Percentiles rank a stretch among this genome's conserved stretches.
These are phyloP conservation scores for Dicyrtoma fusca DNA, from an alignment of 2,888 invertebrate genomes.

Conservation along the genomic window DNA sequence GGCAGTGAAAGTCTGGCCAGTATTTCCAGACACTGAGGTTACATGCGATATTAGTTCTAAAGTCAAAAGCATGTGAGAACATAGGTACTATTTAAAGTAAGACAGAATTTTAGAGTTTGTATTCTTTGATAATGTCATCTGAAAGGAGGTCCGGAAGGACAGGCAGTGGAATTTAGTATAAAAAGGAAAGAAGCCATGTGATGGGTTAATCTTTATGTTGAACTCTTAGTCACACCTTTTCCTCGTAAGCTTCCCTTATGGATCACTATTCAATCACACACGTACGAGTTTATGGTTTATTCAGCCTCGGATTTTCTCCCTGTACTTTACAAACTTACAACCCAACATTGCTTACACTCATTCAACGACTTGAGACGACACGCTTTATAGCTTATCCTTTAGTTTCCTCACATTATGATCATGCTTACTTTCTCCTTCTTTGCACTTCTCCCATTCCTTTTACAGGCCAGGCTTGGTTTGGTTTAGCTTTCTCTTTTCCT, in stretches of 20 bases:
- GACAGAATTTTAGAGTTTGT: too few relatives aligned
- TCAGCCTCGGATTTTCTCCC: slow-evolving; percentile 7
- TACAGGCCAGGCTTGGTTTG: too few relatives aligned
- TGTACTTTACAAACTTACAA: neutral
- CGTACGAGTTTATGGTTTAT: slow-evolving; percentile 32
- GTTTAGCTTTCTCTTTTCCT: too few relatives aligned
- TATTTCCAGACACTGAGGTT: too few relatives aligned
- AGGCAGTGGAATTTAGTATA: neutral
- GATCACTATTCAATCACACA: slow-evolving; percentile 43
- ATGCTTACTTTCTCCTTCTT: slow-evolving; percentile 3
- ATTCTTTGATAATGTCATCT: too few relatives aligned
- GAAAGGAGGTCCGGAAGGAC: neutral
- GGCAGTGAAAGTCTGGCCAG: too few relatives aligned
- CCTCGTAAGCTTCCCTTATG: slow-evolving; percentile 49
- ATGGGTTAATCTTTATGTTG: slow-evolving; percentile 32
- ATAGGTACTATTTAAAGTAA: too few relatives aligned
- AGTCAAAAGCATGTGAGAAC: too few relatives aligned
- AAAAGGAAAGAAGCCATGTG: neutral
- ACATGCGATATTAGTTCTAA: too few relatives aligned
- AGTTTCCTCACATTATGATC: slow-evolving; percentile 21
- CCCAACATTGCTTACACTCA: too few relatives aligned
- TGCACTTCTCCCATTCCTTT: neutral
- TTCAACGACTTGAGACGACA: too few relatives aligned
- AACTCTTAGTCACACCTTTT: slow-evolving; percentile 54
- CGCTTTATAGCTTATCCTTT: slow-evolving; percentile 20